Conservation (phyloP, 2,888 invertebrate genomes). For the Hydriomena furcata region DNA sequence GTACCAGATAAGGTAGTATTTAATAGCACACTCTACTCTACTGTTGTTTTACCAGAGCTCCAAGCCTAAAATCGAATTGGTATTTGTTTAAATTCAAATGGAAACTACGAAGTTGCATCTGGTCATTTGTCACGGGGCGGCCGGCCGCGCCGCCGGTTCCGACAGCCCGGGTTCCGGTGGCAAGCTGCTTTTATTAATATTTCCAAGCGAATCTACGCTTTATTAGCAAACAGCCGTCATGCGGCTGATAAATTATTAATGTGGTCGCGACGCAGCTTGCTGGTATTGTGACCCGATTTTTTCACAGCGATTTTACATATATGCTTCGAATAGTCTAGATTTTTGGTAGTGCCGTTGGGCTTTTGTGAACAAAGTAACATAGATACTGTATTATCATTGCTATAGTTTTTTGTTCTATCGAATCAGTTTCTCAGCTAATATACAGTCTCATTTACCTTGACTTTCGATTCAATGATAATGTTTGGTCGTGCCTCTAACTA, state of each 20-base stretch:
- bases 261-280: constrained; percentile 74
- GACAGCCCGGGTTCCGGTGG: constrained; percentile 68
- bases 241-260: constrained; percentile 83
- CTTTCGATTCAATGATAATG: no score
- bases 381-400: no score
- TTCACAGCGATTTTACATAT: constrained; percentile 48
- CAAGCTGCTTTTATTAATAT: constrained; percentile 82
- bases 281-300: constrained; percentile 65
- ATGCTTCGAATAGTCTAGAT: constrained; percentile 37
- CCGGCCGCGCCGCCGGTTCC: constrained; percentile 52
- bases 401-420: not conserved
- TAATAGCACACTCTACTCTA: no score
- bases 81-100: constrained; percentile 66
- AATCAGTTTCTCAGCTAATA: no score
- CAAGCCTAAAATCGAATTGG: constrained; percentile 34
- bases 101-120: constrained; percentile 73
- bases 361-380: constrained; percentile 1
- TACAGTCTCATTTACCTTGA: no score
- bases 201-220: constrained; percentile 80
- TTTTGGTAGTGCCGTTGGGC: constrained; percentile 11
- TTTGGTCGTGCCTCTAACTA: no score
- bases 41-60: not conserved
- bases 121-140: constrained; percentile 77
- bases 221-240: constrained; percentile 83
- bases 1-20: no score